Base-by-base conservation (phyloP, 2,797 vertebrate species). In the Poecile montanus region DNA sequence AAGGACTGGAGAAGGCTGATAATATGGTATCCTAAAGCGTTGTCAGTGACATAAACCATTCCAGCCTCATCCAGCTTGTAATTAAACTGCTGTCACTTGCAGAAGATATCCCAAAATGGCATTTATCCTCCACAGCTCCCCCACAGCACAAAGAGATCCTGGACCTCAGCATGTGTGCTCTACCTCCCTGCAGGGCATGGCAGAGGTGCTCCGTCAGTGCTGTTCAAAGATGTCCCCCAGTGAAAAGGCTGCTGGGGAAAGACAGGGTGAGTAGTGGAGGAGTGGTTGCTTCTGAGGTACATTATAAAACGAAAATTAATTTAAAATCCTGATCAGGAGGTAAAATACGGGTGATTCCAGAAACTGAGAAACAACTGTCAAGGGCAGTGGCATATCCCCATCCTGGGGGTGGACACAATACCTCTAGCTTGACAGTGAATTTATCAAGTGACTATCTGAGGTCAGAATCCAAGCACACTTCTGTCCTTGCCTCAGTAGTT, bases 31-130 rank as follows among this genome's bases (percentile, higher is more conserved):
- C 66, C 88, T 88, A 66, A 92, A 88, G n/a, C 34, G 54, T 27
- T 86, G 73, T 86, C 85, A 93, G 88, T 66, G 57, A 70, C 72
- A 79, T 53, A 85, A 34, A 85, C 53, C 18, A 63, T 65, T 61
- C 36, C 81, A 68, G 70, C 74, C 20, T 81, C 63, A 77, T 71
- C 87, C 63, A 91, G 63, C 71, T 85, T 81, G 84, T 95, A 95
- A 95, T 96, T 95, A 93, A 97, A 95, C 84, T 86, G 61, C 93
- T 22, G 30, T 50, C 76, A 81, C 51, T 94, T 60, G 76, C 62
- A 34, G 92, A 75, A 86, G 65, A 86, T 83, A 87, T 72, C 62
- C 77, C 3, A 6, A 45, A 51, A 45, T 13, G 77, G 66, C 2
- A 27, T 83, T 95, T 78, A 84, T 89, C 70, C 73, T 58, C 16